Conservation (phyloP, 1,140 invertebrate genomes). For the Sycophaga agraensis region DNA sequence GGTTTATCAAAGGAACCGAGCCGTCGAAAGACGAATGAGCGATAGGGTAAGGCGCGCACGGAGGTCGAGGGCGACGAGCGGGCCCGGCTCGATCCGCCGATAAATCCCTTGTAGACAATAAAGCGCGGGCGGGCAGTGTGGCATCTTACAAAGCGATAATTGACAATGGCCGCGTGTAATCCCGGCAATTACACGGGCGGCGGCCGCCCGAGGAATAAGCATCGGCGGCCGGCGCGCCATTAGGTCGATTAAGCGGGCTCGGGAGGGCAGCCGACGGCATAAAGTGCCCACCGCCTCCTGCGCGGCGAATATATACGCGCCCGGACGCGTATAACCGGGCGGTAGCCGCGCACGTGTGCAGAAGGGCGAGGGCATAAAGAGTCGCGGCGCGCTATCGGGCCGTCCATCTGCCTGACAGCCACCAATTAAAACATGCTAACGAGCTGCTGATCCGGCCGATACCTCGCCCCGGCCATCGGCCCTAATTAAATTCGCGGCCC, state of each 20-base stretch:
- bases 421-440: conserved; percentile 59
- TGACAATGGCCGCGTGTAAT: conserved; percentile 27
- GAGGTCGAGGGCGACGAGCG: too few relatives aligned
- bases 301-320: too few relatives aligned
- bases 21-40: too few relatives aligned
- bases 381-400: conserved; percentile 14
- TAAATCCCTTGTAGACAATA: background rate
- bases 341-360: background rate
- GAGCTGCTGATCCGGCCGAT: conserved; percentile 54
- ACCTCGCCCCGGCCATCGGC: conserved; percentile 33
- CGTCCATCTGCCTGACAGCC: conserved; percentile 53
- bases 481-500: conserved; percentile 37
- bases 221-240: too few relatives aligned
- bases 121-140: background rate
- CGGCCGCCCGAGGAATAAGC: background rate
- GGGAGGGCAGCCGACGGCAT: too few relatives aligned
- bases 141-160: conserved; percentile 22
- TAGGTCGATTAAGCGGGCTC: too few relatives aligned
- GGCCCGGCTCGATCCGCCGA: background rate
- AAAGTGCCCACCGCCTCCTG: too few relatives aligned
- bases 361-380: background rate
- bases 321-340: too few relatives aligned
- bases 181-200: conserved; percentile 22
- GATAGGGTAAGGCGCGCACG: too few relatives aligned
- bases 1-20: too few relatives aligned